phyloP scores from a whole-genome alignment of 1,140 invertebrate species.

The Sitobion miscanthi region DNA sequence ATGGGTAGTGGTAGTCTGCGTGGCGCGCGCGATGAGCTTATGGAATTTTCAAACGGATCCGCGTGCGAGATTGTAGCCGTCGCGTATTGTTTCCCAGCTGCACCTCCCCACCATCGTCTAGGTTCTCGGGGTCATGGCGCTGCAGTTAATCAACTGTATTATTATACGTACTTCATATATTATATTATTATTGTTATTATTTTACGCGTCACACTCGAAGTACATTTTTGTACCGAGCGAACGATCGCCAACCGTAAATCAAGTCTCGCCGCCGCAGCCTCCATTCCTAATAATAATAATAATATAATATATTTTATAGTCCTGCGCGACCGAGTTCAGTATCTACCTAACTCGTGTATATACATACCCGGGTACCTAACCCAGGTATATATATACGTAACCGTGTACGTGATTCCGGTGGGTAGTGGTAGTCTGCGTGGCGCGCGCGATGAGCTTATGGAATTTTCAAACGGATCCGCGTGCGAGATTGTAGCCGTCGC shows the following conservation, averaged over 20 bases:
- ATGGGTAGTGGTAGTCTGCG: not conserved
- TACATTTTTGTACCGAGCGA: not conserved
- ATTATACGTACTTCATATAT: not conserved
- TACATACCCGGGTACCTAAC: too few species aligned
- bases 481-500: not conserved
- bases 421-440: not conserved
- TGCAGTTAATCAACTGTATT: constrained; percentile 11
- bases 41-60: constrained; percentile 27
- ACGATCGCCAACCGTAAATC: not conserved
- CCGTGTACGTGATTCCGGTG: not conserved
- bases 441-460: not conserved
- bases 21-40: not conserved
- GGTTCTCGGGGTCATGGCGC: not conserved
- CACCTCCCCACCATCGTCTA: not conserved
- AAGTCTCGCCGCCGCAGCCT: not conserved
- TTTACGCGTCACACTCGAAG: too few species aligned
- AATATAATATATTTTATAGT: too few species aligned
- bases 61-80: not conserved
- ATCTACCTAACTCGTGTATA: too few species aligned
- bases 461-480: constrained; percentile 20
- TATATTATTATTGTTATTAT: not conserved
- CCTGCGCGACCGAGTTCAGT: not conserved
- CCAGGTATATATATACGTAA: too few species aligned
- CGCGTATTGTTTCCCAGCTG: not conserved
- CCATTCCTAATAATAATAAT: not conserved